phyloP scores from a whole-genome alignment of 2,113 vertebrate genomes.

The Microcebus ravelobensis region DNA sequence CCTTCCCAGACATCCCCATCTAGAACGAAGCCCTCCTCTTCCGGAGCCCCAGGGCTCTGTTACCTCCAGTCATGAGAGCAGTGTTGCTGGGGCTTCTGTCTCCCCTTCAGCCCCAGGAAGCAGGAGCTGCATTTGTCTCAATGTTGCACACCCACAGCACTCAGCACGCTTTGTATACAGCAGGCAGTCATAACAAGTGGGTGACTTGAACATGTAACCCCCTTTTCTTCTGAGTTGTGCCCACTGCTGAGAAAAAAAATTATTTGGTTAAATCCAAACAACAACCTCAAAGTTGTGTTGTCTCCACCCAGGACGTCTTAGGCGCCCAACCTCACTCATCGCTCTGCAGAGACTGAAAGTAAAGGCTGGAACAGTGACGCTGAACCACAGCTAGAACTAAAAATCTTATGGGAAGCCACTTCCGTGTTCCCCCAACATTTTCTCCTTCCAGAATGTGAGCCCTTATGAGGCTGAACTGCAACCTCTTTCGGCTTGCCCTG shows the following conservation, averaged over 20 bases:
- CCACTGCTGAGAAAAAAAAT: background rate
- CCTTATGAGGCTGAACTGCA: background rate
- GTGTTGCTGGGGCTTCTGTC: background rate
- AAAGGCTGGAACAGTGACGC: background rate
- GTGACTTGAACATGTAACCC: background rate
- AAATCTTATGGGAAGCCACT: background rate
- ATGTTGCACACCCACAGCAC: background rate
- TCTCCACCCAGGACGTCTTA: background rate
- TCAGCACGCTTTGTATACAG: background rate
- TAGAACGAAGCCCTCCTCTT: background rate
- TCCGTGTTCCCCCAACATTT: too few species aligned
- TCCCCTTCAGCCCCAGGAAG: background rate
- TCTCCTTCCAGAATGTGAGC: background rate
- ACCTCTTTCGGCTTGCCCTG: background rate
- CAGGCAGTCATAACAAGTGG: too few species aligned
- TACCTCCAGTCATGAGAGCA: background rate
- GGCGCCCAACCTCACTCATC: background rate
- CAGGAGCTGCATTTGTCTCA: background rate
- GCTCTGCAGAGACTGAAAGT: background rate
- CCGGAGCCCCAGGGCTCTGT: background rate
- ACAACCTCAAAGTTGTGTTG: accelerated
- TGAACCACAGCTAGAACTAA: background rate
- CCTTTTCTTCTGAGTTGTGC: background rate
- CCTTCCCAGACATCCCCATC: background rate
- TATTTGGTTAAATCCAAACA: background rate